A percentile compares a stretch with the other conserved stretches of the same genome.
phyloP scores from a whole-genome alignment of 1,140 invertebrate genomes.

The Monomorium pharaonis region DNA sequence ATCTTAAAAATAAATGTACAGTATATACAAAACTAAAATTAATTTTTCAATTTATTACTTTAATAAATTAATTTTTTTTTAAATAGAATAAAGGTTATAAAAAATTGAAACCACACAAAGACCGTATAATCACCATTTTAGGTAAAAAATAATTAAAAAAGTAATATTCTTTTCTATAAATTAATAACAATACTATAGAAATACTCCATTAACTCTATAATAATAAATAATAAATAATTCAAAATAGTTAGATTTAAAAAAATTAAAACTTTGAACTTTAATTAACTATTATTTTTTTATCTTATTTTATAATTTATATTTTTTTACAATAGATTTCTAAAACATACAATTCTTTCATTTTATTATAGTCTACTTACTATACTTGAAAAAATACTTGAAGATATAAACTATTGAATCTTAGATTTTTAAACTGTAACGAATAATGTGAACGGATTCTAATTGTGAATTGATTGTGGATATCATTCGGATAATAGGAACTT shows the following conservation, averaged over 20 bases:
- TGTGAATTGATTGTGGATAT: slow-evolving; percentile 15
- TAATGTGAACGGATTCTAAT: slow-evolving; percentile 7
- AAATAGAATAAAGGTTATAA: not conserved
- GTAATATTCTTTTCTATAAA: not conserved
- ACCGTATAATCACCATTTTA: not conserved
- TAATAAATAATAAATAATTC: not conserved
- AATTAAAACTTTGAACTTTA: not conserved
- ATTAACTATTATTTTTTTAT: not conserved
- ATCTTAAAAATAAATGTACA: not conserved
- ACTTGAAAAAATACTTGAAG: slow-evolving; percentile 6
- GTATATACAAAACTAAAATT: not conserved
- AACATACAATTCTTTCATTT: not conserved
- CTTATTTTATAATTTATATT: no score
- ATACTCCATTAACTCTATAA: not conserved
- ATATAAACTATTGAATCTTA: not conserved
- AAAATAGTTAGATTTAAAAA: not conserved
- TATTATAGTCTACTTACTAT: not conserved
- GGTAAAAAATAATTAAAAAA: not conserved
- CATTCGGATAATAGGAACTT: no score
- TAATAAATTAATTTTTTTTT: not conserved
- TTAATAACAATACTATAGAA: not conserved
- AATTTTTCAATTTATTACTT: not conserved
- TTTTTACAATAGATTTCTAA: not conserved
- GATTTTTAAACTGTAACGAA: not conserved
- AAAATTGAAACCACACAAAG: not conserved